Percentiles rank a stretch among this genome's conserved stretches.
These are phyloP conservation scores for Arvicola amphibius DNA, from an alignment of 2,797 vertebrate genomes.

Conservation along the genomic window DNA sequence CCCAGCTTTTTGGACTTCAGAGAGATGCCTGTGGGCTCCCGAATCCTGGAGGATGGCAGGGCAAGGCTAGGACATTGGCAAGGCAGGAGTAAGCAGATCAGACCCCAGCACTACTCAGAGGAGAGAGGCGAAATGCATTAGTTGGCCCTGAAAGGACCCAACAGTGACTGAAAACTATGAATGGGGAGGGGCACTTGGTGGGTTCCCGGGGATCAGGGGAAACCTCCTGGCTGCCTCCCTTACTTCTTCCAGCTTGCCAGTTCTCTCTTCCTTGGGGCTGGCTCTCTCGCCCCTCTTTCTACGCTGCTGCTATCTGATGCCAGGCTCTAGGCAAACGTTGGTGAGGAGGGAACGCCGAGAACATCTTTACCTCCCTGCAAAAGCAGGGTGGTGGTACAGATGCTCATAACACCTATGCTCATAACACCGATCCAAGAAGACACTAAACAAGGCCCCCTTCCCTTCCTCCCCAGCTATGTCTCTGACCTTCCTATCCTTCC, in stretches of 20 bases:
- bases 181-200: not conserved
- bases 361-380: constrained; percentile 63
- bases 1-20: constrained; percentile 70
- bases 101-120: constrained; percentile 27
- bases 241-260: not conserved
- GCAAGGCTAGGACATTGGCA: not conserved
- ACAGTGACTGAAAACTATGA: constrained; percentile 5
- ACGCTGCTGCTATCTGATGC: constrained; percentile 62
- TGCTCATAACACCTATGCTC: no score
- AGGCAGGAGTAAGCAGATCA: constrained; percentile 53
- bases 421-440: constrained; percentile 12
- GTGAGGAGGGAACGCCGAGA: constrained; percentile 31
- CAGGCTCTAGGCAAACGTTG: constrained; percentile 71
- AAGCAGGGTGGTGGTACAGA: constrained; percentile 14
- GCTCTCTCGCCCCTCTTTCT: constrained; percentile 4
- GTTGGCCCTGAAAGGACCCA: not conserved
- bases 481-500: not conserved
- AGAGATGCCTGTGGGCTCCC: constrained; percentile 75
- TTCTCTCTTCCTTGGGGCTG: constrained; percentile 68
- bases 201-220: not conserved
- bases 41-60: constrained; percentile 30
- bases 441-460: not conserved
- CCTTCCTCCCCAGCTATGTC: not conserved
- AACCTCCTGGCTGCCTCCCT: constrained; percentile 53
- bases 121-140: constrained; percentile 36